These are phyloP conservation scores for Ephialtes manifestator DNA, from an alignment of 2,888 invertebrate genomes.

Conservation along the genomic window DNA sequence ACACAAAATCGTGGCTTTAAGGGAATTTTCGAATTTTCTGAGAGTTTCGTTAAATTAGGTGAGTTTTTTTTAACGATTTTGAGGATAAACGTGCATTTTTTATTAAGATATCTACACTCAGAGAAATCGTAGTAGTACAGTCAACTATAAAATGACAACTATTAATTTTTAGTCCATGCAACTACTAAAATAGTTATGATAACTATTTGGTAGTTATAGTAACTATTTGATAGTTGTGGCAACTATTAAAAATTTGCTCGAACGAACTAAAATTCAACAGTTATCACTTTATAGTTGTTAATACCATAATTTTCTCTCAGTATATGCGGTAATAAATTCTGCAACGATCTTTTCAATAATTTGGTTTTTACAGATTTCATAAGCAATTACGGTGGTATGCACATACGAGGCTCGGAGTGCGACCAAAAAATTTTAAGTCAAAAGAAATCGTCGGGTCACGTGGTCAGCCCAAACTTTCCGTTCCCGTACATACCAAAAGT, in stretches of 20 bases:
- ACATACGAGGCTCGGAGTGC: slow-evolving; percentile 99
- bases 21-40: slow-evolving; percentile 99
- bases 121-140: too few relatives aligned
- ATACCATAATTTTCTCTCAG: too few relatives aligned
- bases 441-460: slow-evolving; percentile 96
- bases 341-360: background rate
- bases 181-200: too few relatives aligned
- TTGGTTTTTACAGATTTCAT: slow-evolving; percentile 91
- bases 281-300: too few relatives aligned
- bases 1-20: slow-evolving; percentile 99
- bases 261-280: too few relatives aligned
- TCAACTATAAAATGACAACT: too few relatives aligned
- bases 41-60: slow-evolving; percentile 99
- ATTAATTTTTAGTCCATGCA: too few relatives aligned
- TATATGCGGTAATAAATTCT: background rate
- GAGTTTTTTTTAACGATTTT: slow-evolving; percentile 82
- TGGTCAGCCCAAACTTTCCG: slow-evolving; percentile 98
- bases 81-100: too few relatives aligned
- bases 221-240: too few relatives aligned
- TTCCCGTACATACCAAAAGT: slow-evolving; percentile 98
- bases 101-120: background rate
- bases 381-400: slow-evolving; percentile 96
- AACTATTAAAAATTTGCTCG: too few relatives aligned
- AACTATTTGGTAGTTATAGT: too few relatives aligned
- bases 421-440: slow-evolving; percentile 98